Percentiles rank a stretch among this genome's conserved stretches.
Conservation (phyloP, 1,140 invertebrate genomes). For the Phthorimaea operculella region DNA sequence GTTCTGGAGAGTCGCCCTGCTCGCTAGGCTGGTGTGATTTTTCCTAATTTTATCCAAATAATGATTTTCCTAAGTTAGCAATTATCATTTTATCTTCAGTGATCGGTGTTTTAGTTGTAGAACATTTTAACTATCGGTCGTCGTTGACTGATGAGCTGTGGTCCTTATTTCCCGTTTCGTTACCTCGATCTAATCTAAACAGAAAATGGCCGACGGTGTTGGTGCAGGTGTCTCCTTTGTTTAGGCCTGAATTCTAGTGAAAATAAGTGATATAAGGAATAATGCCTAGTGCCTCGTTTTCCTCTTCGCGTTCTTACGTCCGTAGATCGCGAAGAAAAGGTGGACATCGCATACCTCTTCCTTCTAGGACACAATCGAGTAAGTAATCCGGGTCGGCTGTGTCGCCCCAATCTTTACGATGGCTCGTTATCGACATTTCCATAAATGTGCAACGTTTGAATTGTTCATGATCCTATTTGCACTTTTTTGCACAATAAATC, state of each 20-base stretch:
- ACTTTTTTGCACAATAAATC: neutral
- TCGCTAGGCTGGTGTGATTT: constrained; percentile 55
- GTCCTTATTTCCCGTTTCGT: constrained; percentile 57
- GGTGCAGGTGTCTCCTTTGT: constrained; percentile 74
- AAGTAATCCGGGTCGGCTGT: constrained; percentile 62
- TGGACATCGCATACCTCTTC: constrained; percentile 83
- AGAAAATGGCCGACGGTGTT: constrained; percentile 75
- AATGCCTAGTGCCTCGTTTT: constrained; percentile 92
- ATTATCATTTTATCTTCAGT: constrained; percentile 48
- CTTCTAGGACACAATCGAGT: constrained; percentile 78
- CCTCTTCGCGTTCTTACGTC: constrained; percentile 86
- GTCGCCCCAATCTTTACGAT: constrained; percentile 49
- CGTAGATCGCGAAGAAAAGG: constrained; percentile 87
- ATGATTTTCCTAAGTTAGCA: constrained; percentile 56
- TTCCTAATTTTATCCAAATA: constrained; percentile 49
- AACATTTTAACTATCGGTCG: constrained; percentile 31
- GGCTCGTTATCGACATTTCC: constrained; percentile 48
- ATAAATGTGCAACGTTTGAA: constrained; percentile 21
- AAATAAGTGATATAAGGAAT: constrained; percentile 69
- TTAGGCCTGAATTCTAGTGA: constrained; percentile 69
- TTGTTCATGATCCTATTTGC: constrained; percentile 6
- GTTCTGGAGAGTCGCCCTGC: constrained; percentile 54
- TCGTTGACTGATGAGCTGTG: constrained; percentile 45
- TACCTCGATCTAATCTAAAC: constrained; percentile 67
- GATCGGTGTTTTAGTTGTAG: constrained; percentile 48